Percentiles rank a stretch among this genome's conserved stretches.
These are phyloP conservation scores for Oryzias celebensis DNA, from an alignment of 2,113 vertebrate genomes.

Conservation along the genomic window DNA sequence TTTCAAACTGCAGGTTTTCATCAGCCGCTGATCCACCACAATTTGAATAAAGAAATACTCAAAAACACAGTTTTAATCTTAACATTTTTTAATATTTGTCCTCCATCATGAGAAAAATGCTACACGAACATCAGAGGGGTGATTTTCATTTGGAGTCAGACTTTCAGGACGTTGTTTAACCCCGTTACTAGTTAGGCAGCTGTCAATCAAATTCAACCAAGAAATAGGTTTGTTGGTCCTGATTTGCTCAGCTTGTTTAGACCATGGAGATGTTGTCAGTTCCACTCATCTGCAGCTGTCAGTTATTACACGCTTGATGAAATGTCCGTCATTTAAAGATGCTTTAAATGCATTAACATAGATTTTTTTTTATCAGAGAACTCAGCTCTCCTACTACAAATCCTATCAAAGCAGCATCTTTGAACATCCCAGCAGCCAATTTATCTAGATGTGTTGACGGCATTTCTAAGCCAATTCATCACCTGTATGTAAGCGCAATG, in stretches of 20 bases:
- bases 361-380: slow-evolving; percentile 1
- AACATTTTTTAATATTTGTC: no score
- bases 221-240: slow-evolving; percentile 30
- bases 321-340: slow-evolving; percentile 45
- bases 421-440: slow-evolving; percentile 30
- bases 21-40: no score
- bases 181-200: slow-evolving; percentile 27
- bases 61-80: no score
- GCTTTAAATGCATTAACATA: slow-evolving; percentile 25
- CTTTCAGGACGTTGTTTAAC: no score
- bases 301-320: slow-evolving; percentile 37
- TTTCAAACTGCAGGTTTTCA: no score
- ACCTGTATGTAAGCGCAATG: not conserved
- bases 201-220: slow-evolving; percentile 54
- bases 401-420: slow-evolving; percentile 21
- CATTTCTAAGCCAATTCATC: not conserved
- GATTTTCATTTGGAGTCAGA: no score
- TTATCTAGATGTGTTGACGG: slow-evolving; percentile 7
- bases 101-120: no score
- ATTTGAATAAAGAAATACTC: no score
- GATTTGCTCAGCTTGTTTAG: slow-evolving; percentile 40
- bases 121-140: no score
- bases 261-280: slow-evolving; percentile 47
- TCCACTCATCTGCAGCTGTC: slow-evolving; percentile 39
- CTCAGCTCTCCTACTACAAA: slow-evolving; percentile 35